Conservation (phyloP, 2,797 vertebrate species). For the Rhinogobio ventralis region DNA sequence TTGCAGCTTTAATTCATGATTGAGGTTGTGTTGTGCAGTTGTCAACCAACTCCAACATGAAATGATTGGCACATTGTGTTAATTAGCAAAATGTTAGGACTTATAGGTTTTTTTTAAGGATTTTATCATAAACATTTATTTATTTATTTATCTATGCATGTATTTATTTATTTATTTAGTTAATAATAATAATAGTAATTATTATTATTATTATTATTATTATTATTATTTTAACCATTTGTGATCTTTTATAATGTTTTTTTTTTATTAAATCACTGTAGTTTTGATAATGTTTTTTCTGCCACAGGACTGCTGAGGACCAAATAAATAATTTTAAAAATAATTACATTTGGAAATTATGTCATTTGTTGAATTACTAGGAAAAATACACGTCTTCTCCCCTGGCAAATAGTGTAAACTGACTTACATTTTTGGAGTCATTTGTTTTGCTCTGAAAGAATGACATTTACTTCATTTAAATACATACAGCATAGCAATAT, state of each 20-base stretch:
- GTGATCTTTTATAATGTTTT: neutral
- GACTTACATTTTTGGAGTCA: neutral
- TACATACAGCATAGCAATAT: neutral
- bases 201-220: neutral
- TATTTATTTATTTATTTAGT: neutral
- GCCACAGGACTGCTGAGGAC: neutral
- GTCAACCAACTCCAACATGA: neutral
- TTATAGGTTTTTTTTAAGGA: neutral
- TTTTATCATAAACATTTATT: neutral
- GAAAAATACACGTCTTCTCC: neutral
- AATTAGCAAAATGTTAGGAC: neutral
- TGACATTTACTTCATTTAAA: slow-evolving; percentile 4
- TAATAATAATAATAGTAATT: neutral
- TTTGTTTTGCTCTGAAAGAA: neutral
- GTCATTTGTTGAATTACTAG: neutral
- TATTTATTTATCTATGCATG: too few species aligned
- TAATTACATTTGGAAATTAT: neutral
- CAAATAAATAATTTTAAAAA: neutral
- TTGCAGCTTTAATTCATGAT: too few species aligned
- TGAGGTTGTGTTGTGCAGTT: neutral
- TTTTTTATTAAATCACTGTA: neutral
- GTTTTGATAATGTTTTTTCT: neutral
- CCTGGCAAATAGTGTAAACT: neutral
- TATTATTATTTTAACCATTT: neutral
- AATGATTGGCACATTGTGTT: neutral